phyloP scores from a whole-genome alignment of 2,888 invertebrate genomes.

The Psococerastis gibbosa region DNA sequence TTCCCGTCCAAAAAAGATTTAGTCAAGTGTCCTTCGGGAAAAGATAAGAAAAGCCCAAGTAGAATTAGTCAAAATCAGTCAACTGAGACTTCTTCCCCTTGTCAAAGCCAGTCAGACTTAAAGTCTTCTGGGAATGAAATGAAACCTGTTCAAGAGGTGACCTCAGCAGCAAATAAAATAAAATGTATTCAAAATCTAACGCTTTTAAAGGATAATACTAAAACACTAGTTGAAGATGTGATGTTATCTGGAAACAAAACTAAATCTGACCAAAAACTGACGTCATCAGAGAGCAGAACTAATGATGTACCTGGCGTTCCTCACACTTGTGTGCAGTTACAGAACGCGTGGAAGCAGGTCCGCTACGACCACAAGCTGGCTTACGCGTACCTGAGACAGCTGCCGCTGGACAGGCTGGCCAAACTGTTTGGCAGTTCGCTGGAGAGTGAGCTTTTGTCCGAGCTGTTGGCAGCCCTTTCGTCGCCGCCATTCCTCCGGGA shows the following conservation, averaged over 20 bases:
- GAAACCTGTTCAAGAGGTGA: constrained; percentile 20
- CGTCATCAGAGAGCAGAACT: neutral
- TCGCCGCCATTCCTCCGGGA: neutral
- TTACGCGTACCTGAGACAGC: constrained; percentile 40
- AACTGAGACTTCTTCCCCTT: too few relatives aligned
- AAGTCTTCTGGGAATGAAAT: too few relatives aligned
- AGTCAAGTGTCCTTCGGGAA: too few relatives aligned
- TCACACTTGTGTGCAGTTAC: constrained; percentile 44
- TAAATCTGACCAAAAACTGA: neutral
- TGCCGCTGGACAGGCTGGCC: too few relatives aligned
- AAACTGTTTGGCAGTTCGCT: constrained; percentile 45
- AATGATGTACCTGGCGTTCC: constrained; percentile 28
- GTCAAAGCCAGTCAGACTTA: too few relatives aligned
- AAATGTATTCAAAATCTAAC: too few relatives aligned
- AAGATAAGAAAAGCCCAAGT: too few relatives aligned
- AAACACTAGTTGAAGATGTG: neutral
- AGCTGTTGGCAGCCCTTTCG: constrained; percentile 33
- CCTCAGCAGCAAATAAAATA: too few relatives aligned
- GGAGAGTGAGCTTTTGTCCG: constrained; percentile 41
- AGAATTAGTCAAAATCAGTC: too few relatives aligned
- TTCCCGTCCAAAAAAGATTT: too few relatives aligned
- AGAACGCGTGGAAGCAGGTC: constrained; percentile 38
- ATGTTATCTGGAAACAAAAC: neutral
- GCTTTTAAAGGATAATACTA: too few relatives aligned
- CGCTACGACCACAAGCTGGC: constrained; percentile 30